A percentile compares a stretch with the other conserved stretches of the same genome.
Evolutionary conservation across 2,113 vertebrate genomes (phyloP).

Genomic region (Ctenodactylus gundi): DNA sequence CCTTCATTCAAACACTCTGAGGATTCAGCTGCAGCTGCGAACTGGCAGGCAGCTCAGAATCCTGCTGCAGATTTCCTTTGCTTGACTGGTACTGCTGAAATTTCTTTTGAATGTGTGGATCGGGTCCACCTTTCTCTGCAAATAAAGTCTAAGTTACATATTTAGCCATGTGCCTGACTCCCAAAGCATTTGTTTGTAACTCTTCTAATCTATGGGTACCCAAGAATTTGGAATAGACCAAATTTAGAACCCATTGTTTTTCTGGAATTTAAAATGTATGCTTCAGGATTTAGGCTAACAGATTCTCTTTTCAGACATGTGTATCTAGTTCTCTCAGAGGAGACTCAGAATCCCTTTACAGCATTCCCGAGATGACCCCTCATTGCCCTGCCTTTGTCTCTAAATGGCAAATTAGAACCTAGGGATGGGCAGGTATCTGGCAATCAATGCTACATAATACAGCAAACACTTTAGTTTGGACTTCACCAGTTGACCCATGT

Average conservation of each 20-base stretch:
- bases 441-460: not conserved
- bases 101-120: conserved; percentile 10
- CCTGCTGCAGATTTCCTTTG: conserved; percentile 13
- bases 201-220: not conserved
- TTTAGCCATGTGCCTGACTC: not conserved
- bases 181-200: not conserved
- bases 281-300: not conserved
- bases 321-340: not conserved
- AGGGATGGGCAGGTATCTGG: not conserved
- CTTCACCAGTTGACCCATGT: not conserved
- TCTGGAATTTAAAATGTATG: not conserved
- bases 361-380: not conserved
- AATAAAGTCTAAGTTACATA: not conserved
- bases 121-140: not conserved
- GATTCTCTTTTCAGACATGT: not conserved
- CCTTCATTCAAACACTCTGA: not conserved
- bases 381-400: not conserved
- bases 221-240: not conserved
- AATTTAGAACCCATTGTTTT: not conserved
- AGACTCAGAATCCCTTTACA: not conserved
- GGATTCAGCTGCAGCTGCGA: not conserved
- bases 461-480: not conserved
- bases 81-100: conserved; percentile 15
- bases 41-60: not conserved
- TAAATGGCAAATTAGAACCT: not conserved